Conservation (phyloP, 2,888 invertebrate species). For the Platerodrilus igneus region DNA sequence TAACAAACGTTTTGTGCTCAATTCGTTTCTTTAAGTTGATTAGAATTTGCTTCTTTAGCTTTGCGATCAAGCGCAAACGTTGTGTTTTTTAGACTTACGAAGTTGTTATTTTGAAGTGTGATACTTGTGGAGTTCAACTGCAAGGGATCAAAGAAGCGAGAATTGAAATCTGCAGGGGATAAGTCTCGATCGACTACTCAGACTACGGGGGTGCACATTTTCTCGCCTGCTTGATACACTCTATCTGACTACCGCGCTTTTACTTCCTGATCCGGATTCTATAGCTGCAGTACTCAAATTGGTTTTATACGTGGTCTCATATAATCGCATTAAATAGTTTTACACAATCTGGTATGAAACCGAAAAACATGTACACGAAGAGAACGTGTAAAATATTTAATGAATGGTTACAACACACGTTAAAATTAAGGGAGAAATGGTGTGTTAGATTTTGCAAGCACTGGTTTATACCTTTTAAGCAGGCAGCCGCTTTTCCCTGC, state of each 20-base stretch:
- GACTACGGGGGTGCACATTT: slow-evolving; percentile 18
- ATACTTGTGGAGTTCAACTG: slow-evolving; percentile 38
- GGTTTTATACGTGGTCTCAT: neutral
- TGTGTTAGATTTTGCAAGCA: too few relatives aligned
- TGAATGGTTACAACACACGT: too few relatives aligned
- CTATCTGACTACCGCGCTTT: slow-evolving; percentile 17
- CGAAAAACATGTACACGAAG: too few relatives aligned
- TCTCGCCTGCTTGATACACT: slow-evolving; percentile 22
- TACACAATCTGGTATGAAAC: too few relatives aligned
- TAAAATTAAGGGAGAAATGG: neutral
- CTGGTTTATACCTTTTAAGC: slow-evolving; percentile 22
- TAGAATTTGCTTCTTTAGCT: slow-evolving; percentile 28
- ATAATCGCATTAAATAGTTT: neutral
- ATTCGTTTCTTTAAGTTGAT: slow-evolving; percentile 15
- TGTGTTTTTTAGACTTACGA: slow-evolving; percentile 35
- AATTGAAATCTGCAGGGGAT: slow-evolving; percentile 45
- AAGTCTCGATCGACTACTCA: slow-evolving; percentile 25
- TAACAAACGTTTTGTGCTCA: neutral
- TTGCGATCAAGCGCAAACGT: slow-evolving; percentile 44
- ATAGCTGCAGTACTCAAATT: slow-evolving; percentile 15
- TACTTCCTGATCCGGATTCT: slow-evolving; percentile 16
- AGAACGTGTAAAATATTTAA: too few relatives aligned
- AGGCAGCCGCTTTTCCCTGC: slow-evolving; percentile 25
- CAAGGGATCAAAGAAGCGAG: slow-evolving; percentile 43
- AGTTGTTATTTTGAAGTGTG: slow-evolving; percentile 37